phyloP scores from a whole-genome alignment of 2,888 invertebrate species.

The Plebejus anna region DNA sequence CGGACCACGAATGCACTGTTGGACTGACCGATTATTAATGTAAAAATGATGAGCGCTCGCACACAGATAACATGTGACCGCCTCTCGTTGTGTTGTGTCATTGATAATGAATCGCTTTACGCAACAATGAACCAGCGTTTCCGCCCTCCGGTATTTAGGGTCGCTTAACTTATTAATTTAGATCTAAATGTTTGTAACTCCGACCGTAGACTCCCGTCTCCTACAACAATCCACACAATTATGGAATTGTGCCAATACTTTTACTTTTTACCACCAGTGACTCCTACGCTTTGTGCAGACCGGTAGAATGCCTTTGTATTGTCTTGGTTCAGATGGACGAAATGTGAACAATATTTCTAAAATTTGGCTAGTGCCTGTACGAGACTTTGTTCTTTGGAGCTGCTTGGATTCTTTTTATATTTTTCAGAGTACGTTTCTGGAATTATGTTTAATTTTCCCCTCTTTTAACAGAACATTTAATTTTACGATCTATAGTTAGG shows the following conservation, averaged over 20 bases:
- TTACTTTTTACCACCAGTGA: not conserved
- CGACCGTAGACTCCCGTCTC: not conserved
- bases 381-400: not conserved
- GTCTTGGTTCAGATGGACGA: not conserved
- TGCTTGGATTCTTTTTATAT: not conserved
- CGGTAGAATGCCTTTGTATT: not conserved
- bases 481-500: not conserved
- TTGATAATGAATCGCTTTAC: constrained; percentile 62
- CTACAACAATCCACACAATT: not conserved
- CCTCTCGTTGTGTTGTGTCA: constrained; percentile 54
- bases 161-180: constrained; percentile 29
- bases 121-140: constrained; percentile 36
- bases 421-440: not conserved
- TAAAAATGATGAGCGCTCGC: constrained; percentile 60
- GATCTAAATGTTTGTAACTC: not conserved
- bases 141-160: constrained; percentile 32
- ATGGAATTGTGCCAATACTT: constrained; percentile 6
- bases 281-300: not conserved
- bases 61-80: constrained; percentile 66
- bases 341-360: not conserved
- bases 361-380: not conserved
- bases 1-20: constrained; percentile 58
- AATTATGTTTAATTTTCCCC: not conserved
- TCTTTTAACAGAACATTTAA: not conserved
- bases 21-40: constrained; percentile 63